Conservation (phyloP, 2,797 vertebrate genomes). For the Malacoctenus gilli region DNA sequence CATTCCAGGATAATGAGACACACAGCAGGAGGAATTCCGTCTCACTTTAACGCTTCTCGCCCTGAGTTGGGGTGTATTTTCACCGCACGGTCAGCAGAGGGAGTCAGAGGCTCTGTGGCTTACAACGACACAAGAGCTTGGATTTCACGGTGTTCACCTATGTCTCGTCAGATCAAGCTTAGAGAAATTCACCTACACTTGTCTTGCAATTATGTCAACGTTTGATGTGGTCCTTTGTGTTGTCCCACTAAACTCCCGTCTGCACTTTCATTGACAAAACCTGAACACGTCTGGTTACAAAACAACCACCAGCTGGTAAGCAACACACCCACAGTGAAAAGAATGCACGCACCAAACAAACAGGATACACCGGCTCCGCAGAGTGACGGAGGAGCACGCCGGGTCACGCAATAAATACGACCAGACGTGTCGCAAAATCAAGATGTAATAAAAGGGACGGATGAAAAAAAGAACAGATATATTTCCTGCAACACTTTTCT, state of each 20-base stretch:
- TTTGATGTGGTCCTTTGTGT: not conserved
- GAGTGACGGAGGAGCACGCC: not conserved
- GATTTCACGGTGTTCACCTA: too few relatives aligned
- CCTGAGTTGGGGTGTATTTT: conserved; percentile 1
- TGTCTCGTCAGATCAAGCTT: not conserved
- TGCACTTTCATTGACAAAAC: not conserved
- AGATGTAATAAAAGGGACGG: too few relatives aligned
- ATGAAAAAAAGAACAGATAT: too few relatives aligned
- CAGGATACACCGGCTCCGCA: conserved; percentile 64
- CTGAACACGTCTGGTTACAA: conserved; percentile 4
- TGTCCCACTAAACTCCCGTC: not conserved
- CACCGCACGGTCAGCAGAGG: conserved; percentile 42
- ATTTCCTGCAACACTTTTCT: too few relatives aligned
- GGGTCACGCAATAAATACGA: too few relatives aligned
- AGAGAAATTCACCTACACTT: not conserved
- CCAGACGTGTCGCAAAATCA: too few relatives aligned
- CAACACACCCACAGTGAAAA: conserved; percentile 44
- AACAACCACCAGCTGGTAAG: conserved; percentile 26
- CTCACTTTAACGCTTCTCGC: not conserved
- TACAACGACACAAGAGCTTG: too few relatives aligned
- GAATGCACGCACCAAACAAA: conserved; percentile 49
- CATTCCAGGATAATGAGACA: conserved; percentile 5
- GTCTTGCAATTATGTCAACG: not conserved
- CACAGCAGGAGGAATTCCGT: not conserved
- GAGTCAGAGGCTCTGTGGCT: not conserved